A percentile compares a stretch with the other conserved stretches of the same genome.
These are phyloP conservation scores for Andricus quercusramuli DNA, from an alignment of 2,888 invertebrate genomes.

Conservation along the genomic window DNA sequence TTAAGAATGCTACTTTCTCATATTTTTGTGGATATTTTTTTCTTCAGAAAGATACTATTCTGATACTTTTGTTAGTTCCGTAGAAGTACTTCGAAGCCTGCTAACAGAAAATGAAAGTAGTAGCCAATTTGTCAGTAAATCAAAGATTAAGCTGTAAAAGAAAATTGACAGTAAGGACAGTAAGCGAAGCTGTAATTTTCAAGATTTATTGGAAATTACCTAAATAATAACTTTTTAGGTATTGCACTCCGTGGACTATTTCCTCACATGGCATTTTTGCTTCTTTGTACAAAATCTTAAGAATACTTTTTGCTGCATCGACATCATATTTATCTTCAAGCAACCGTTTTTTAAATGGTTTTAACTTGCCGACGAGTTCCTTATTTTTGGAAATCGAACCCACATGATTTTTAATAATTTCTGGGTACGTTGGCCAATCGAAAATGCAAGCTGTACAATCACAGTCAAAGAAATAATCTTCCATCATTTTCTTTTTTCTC, in stretches of 20 bases:
- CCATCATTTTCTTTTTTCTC: slow-evolving; percentile 69
- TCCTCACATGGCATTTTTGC: slow-evolving; percentile 74
- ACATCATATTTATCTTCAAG: slow-evolving; percentile 73
- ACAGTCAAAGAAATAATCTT: slow-evolving; percentile 75
- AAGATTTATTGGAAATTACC: slow-evolving; percentile 72
- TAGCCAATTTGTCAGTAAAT: slow-evolving; percentile 6
- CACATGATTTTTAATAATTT: slow-evolving; percentile 70
- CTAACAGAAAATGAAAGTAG: neutral
- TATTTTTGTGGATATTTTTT: too few species aligned
- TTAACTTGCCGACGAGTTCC: slow-evolving; percentile 67
- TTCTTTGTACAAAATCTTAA: slow-evolving; percentile 68
- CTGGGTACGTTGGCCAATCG: slow-evolving; percentile 73
- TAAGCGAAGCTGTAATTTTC: neutral
- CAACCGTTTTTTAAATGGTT: slow-evolving; percentile 70
- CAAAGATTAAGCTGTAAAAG: neutral
- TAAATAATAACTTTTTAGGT: slow-evolving; percentile 75
- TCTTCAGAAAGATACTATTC: too few species aligned
- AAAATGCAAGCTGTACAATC: slow-evolving; percentile 70
- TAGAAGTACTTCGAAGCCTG: neutral
- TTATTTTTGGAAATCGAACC: slow-evolving; percentile 71
- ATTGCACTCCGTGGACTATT: slow-evolving; percentile 74
- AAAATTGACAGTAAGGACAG: neutral
- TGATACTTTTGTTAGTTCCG: too few species aligned
- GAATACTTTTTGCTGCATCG: slow-evolving; percentile 70
- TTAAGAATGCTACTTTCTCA: too few species aligned